Evolutionary conservation across 2,888 invertebrate species (phyloP), one percentile per base, ranked within the genome.

Genomic region (Pelosia muscerda): DNA sequence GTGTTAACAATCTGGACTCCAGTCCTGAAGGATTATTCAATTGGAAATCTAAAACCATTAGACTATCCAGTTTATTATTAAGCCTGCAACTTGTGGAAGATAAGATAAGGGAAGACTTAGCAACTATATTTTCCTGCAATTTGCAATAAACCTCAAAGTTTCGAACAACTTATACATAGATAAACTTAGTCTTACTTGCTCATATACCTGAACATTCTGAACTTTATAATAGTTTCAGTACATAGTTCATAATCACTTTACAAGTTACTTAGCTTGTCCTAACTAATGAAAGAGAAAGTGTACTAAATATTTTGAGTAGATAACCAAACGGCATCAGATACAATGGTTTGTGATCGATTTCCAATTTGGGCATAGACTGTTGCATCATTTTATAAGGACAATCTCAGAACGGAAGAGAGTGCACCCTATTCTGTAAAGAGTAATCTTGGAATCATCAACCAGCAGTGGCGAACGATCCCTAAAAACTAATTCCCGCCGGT

Each of bases 111-210:
- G n/a, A n/a, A n/a, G n/a, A 8, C 49, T 9, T 49, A 49, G 49
- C 2, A 49, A n/a, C n/a, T 49, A 49, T 49, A 49, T n/a, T 49
- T n/a, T 1, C 9, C n/a, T 49, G 49, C 49, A n/a, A 49, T 49
- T 49, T n/a, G 13, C 15, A 55, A 23, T 23, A 25, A 25, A 55
- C 25, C 23, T 23, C 1, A 8, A 55, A 55, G 23, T 55, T 55
- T 15, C n/a, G 6, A 23, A 55, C 54, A 23, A 55, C 54, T 55
- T 55, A 22, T 55, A n/a, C n/a, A 25, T 23, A 25, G 6, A 23
- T 22, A 55, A 55, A 55, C 54, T 55, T 55, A 22, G 25, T 55
- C 25, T 55, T 23, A 55, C 23, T 25, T 55, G 22, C 54, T 55
- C 54, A 13, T 55, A 55, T 55, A 55, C 54, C 49, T 49, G 49